These are phyloP conservation scores for Odontomyia ornata DNA, from an alignment of 2,888 invertebrate genomes.

Conservation along the genomic window DNA sequence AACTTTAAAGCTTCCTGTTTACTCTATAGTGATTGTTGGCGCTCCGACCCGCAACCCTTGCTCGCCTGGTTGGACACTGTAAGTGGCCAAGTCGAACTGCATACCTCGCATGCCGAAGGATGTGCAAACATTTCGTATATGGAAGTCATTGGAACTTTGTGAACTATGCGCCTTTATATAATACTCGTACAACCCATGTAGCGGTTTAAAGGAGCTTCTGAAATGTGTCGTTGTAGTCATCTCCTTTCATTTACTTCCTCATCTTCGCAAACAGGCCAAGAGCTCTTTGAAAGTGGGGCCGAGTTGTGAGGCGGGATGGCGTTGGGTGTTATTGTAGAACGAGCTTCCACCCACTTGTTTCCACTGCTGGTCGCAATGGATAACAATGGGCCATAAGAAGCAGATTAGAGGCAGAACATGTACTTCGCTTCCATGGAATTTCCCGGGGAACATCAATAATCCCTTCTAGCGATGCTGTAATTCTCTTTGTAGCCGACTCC, in stretches of 20 bases:
- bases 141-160: neutral
- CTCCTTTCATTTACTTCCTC: neutral
- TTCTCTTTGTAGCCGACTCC: constrained; percentile 4
- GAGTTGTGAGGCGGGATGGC: no score
- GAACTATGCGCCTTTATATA: neutral
- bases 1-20: no score
- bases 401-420: constrained; percentile 26
- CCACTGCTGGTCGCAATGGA: constrained; percentile 19
- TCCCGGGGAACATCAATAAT: constrained; percentile 25
- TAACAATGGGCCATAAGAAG: constrained; percentile 31
- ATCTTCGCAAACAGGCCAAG: neutral
- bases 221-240: neutral
- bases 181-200: neutral
- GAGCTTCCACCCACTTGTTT: neutral
- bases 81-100: no score
- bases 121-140: neutral
- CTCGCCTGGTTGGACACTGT: no score
- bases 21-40: no score
- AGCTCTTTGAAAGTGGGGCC: neutral
- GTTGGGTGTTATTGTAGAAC: no score
- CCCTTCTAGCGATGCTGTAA: constrained; percentile 31
- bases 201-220: neutral
- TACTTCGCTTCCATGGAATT: neutral
- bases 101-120: neutral
- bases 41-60: no score